Percentiles rank a stretch among this genome's conserved stretches.
Evolutionary conservation across 2,797 vertebrate genomes (phyloP).

Genomic region (Lutjanus argentimaculatus): DNA sequence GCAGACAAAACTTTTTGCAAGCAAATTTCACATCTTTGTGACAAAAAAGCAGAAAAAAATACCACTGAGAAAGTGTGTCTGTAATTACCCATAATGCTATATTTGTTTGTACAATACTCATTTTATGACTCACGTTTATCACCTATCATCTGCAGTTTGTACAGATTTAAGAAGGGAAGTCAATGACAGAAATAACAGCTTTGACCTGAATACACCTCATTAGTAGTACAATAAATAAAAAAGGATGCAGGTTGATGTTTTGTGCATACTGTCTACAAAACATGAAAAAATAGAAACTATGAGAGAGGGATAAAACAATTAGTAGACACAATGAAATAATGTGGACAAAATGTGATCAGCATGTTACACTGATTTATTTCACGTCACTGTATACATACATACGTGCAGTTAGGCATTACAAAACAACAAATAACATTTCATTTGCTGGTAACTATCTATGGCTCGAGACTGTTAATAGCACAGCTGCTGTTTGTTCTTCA

Average conservation of each 20-base stretch:
- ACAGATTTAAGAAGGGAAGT: neutral
- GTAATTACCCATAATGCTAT: too few relatives aligned
- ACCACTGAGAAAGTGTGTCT: neutral
- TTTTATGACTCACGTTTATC: neutral
- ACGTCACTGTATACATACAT: neutral
- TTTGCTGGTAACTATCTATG: neutral
- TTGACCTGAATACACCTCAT: neutral
- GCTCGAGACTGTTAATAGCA: neutral
- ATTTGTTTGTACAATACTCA: neutral
- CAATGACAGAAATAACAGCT: neutral
- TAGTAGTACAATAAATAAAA: neutral
- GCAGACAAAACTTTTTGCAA: neutral
- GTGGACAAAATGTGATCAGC: neutral
- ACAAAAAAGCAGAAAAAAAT: neutral
- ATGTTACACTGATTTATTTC: constrained; percentile 13
- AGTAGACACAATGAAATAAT: neutral
- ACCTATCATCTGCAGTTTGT: neutral
- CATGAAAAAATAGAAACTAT: neutral
- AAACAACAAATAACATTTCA: neutral
- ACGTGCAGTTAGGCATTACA: neutral
- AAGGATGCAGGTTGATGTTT: too few relatives aligned
- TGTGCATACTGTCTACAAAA: neutral
- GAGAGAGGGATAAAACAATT: neutral
- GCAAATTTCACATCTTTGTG: neutral
- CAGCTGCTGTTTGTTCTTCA: constrained; percentile 1